phyloP scores from a whole-genome alignment of 2,113 vertebrate genomes.

The Muntiacus reevesi region DNA sequence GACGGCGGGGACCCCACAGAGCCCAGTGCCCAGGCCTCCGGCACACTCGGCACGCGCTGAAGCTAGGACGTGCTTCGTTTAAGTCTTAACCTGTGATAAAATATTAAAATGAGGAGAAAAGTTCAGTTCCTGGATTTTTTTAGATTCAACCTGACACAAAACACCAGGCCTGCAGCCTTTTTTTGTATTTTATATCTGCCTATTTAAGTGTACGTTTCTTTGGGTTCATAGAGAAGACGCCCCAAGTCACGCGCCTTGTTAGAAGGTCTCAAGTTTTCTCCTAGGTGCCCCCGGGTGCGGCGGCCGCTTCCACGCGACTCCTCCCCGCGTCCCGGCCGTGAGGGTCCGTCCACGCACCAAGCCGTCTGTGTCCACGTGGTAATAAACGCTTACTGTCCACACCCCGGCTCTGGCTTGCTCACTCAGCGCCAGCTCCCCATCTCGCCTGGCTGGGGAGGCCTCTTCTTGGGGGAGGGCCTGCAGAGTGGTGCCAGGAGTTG shows the following conservation, averaged over 20 bases:
- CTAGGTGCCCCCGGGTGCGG: slow-evolving; percentile 79
- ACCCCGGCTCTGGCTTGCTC: slow-evolving; percentile 31
- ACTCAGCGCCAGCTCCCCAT: background rate
- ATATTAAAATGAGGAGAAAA: slow-evolving; percentile 66
- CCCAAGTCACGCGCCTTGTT: slow-evolving; percentile 83
- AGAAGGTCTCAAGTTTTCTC: slow-evolving; percentile 83
- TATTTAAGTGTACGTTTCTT: slow-evolving; percentile 89
- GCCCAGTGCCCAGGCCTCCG: slow-evolving; percentile 65
- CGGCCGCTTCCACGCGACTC: slow-evolving; percentile 7
- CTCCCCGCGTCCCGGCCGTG: background rate
- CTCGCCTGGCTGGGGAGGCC: fast-evolving
- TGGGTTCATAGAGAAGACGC: slow-evolving; percentile 82
- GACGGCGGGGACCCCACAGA: background rate
- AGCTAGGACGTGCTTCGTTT: slow-evolving; percentile 82
- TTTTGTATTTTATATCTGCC: slow-evolving; percentile 93
- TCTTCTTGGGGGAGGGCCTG: background rate
- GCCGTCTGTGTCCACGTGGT: slow-evolving; percentile 89
- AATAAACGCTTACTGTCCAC: slow-evolving; percentile 93
- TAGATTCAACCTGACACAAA: slow-evolving; percentile 91
- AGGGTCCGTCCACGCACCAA: slow-evolving; percentile 83
- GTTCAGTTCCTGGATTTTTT: slow-evolving; percentile 92
- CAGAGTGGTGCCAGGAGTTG: background rate
- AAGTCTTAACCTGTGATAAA: slow-evolving; percentile 85
- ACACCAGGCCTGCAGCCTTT: slow-evolving; percentile 90
- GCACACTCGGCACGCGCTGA: slow-evolving; percentile 69